These are phyloP conservation scores for Cephus pygmeus DNA, from an alignment of 2,888 invertebrate species.

Conservation along the genomic window DNA sequence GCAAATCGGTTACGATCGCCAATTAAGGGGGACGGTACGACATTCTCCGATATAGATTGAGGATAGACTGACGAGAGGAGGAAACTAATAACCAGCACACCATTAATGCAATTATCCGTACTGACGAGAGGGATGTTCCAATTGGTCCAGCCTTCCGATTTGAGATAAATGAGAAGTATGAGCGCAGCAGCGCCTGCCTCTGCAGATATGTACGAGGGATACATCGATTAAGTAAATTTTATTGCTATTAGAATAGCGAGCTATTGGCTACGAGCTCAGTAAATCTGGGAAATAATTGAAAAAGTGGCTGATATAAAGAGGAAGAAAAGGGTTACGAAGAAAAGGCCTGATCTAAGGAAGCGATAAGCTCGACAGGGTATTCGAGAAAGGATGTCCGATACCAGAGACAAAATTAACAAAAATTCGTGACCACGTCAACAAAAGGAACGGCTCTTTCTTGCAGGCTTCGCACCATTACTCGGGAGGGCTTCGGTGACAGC, in stretches of 20 bases:
- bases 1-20: not conserved
- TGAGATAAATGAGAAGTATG: not conserved
- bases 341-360: not conserved
- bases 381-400: not conserved
- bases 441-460: slow-evolving; percentile 15
- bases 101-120: slow-evolving; percentile 41
- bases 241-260: not conserved
- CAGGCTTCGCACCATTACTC: slow-evolving; percentile 40
- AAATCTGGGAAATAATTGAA: not conserved
- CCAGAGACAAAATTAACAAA: not conserved
- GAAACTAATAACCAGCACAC: slow-evolving; percentile 37
- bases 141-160: not conserved
- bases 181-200: not conserved
- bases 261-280: not conserved
- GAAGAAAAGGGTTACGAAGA: not conserved
- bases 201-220: too few relatives aligned
- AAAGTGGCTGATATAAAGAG: not conserved
- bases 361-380: not conserved
- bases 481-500: slow-evolving; percentile 37
- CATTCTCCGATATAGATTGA: slow-evolving; percentile 19
- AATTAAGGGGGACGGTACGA: slow-evolving; percentile 9
- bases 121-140: not conserved
- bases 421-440: not conserved
- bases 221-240: not conserved
- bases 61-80: slow-evolving; percentile 25